Conservation (phyloP, 2,797 vertebrate genomes). For the Mormyrus hasselquistii region DNA sequence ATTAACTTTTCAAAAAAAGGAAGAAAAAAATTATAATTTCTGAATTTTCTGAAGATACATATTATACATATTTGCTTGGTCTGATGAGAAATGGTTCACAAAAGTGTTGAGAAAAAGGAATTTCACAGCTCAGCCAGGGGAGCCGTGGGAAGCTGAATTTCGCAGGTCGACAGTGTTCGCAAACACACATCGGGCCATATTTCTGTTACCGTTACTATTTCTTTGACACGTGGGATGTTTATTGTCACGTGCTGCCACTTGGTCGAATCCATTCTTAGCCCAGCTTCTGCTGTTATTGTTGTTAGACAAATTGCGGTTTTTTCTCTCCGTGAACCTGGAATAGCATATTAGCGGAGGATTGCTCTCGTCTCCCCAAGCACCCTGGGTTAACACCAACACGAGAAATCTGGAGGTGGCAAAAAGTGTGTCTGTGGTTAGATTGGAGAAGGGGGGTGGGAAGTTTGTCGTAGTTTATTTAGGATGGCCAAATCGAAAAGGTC, state of each 20-base stretch:
- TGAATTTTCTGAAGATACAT: not conserved
- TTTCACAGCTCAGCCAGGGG: not conserved
- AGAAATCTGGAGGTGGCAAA: not conserved
- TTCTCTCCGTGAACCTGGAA: not conserved
- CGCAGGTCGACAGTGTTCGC: not conserved
- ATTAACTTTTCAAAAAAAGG: not conserved
- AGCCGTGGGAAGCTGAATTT: not conserved
- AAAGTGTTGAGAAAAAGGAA: not conserved
- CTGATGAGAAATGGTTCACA: not conserved
- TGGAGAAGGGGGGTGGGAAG: not conserved
- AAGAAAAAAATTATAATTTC: not conserved
- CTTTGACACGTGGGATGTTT: not conserved
- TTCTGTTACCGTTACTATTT: not conserved
- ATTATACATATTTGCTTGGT: not conserved
- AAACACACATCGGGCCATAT: not conserved
- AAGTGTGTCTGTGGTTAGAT: not conserved
- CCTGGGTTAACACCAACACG: not conserved
- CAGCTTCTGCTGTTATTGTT: not conserved
- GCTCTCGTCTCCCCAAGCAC: not conserved
- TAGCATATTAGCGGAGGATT: not conserved
- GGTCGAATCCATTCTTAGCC: not conserved
- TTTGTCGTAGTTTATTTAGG: not conserved
- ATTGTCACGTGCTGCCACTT: constrained; percentile 1
- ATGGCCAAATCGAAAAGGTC: not conserved
- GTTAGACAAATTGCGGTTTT: not conserved